Percentiles rank a stretch among this genome's conserved stretches.
Evolutionary conservation across 2,888 invertebrate species (phyloP).

Genomic region (Clepsis dumicolana): DNA sequence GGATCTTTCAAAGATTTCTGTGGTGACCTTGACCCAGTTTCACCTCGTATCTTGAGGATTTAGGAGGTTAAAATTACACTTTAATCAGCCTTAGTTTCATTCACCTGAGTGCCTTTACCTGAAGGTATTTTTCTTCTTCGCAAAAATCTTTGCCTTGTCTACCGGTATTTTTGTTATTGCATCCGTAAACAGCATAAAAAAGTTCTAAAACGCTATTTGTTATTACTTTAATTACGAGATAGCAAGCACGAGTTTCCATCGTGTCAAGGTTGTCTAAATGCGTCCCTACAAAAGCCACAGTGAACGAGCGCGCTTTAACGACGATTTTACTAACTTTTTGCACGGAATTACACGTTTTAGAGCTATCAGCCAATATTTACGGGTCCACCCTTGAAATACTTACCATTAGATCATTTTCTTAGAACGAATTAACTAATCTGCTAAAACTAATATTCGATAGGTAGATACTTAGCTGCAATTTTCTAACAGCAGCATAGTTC

Average conservation of each 20-base stretch:
- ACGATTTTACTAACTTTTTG: slow-evolving; percentile 45
- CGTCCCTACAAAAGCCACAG: slow-evolving; percentile 49
- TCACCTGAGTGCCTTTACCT: neutral
- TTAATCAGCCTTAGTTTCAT: neutral
- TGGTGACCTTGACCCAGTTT: slow-evolving; percentile 80
- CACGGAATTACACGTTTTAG: slow-evolving; percentile 32
- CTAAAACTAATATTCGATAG: neutral
- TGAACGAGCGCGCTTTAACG: slow-evolving; percentile 46
- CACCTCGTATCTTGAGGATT: slow-evolving; percentile 46
- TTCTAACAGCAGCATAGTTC: neutral
- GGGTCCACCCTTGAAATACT: neutral
- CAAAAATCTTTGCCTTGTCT: neutral
- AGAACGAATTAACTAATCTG: neutral
- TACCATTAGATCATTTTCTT: neutral
- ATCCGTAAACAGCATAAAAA: slow-evolving; percentile 22
- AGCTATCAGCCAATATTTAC: slow-evolving; percentile 31
- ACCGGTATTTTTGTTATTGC: neutral
- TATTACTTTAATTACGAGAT: slow-evolving; percentile 34
- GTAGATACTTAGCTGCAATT: no score
- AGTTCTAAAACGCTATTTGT: slow-evolving; percentile 19
- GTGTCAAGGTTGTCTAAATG: slow-evolving; percentile 77
- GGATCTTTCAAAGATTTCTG: slow-evolving; percentile 49
- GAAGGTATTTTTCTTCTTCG: neutral
- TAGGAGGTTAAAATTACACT: slow-evolving; percentile 42
- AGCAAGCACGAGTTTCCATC: slow-evolving; percentile 48